phyloP scores from a whole-genome alignment of 1,140 invertebrate species.

The Belonocnema kinseyi region DNA sequence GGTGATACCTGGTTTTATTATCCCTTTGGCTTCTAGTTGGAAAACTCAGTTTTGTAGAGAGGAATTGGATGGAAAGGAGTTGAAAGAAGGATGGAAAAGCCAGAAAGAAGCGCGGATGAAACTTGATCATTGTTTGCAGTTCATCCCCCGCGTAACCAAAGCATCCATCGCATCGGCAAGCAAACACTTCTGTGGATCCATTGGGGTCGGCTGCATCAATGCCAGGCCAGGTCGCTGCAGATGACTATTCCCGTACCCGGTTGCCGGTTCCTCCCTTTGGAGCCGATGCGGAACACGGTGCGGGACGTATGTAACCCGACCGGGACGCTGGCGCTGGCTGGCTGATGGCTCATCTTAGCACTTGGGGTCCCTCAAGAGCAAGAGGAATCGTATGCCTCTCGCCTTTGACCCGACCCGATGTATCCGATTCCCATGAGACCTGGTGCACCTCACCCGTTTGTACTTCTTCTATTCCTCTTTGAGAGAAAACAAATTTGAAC shows the following conservation, averaged over 20 bases:
- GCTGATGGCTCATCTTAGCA: slow-evolving; percentile 38
- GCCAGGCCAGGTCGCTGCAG: slow-evolving; percentile 33
- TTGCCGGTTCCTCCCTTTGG: slow-evolving; percentile 30
- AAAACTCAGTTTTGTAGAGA: background rate
- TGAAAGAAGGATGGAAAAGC: slow-evolving; percentile 42
- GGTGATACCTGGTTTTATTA: too few species aligned
- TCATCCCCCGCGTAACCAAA: slow-evolving; percentile 68
- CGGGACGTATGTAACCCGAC: slow-evolving; percentile 45
- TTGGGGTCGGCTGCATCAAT: slow-evolving; percentile 44
- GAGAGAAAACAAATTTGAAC: background rate
- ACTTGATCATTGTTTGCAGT: slow-evolving; percentile 72
- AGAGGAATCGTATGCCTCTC: slow-evolving; percentile 32
- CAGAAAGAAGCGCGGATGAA: slow-evolving; percentile 56
- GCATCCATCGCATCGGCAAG: slow-evolving; percentile 60
- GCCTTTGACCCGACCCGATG: slow-evolving; percentile 5
- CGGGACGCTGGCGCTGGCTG: background rate
- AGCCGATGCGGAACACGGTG: slow-evolving; percentile 15
- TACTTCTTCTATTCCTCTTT: background rate
- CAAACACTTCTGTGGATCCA: slow-evolving; percentile 62
- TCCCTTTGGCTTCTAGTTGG: too few species aligned
- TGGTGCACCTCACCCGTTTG: background rate
- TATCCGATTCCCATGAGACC: slow-evolving; percentile 36
- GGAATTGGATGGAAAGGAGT: slow-evolving; percentile 33
- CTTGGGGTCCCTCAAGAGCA: slow-evolving; percentile 29
- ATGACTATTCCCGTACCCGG: slow-evolving; percentile 33